A percentile compares a stretch with the other conserved stretches of the same genome.
Evolutionary conservation across 2,113 vertebrate genomes (phyloP).

Genomic region (Marmota flaviventris): DNA sequence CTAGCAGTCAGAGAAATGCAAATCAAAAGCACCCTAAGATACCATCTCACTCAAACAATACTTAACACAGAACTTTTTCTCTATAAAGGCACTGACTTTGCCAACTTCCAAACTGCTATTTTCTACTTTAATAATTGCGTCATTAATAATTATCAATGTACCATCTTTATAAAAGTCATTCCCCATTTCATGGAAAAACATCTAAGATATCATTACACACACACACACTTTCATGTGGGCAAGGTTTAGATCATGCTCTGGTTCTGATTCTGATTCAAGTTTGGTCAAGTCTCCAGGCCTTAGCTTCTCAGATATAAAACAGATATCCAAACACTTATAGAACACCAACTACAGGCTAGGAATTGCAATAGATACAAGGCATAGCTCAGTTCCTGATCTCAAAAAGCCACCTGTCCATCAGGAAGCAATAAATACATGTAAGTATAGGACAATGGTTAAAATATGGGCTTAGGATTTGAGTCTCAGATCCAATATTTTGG

Average conservation of each 20-base stretch:
- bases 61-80: conserved; percentile 31
- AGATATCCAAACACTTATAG: neutral
- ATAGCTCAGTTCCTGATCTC: neutral
- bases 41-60: conserved; percentile 54
- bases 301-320: conserved; percentile 20
- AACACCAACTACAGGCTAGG: neutral
- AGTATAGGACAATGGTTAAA: neutral
- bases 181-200: neutral
- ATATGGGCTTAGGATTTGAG: neutral
- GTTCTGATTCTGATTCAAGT: neutral
- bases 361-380: neutral
- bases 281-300: neutral
- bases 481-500: neutral
- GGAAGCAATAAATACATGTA: neutral
- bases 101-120: neutral
- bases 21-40: no score
- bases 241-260: neutral
- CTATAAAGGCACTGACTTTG: neutral
- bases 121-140: conserved; percentile 24
- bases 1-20: no score
- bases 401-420: neutral
- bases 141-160: neutral
- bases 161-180: neutral
- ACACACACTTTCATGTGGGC: neutral
- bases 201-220: neutral